Evolutionary conservation across 2,113 vertebrate genomes (phyloP), one percentile per base, ranked within the genome.

Genomic region (Oxyura jamaicensis): DNA sequence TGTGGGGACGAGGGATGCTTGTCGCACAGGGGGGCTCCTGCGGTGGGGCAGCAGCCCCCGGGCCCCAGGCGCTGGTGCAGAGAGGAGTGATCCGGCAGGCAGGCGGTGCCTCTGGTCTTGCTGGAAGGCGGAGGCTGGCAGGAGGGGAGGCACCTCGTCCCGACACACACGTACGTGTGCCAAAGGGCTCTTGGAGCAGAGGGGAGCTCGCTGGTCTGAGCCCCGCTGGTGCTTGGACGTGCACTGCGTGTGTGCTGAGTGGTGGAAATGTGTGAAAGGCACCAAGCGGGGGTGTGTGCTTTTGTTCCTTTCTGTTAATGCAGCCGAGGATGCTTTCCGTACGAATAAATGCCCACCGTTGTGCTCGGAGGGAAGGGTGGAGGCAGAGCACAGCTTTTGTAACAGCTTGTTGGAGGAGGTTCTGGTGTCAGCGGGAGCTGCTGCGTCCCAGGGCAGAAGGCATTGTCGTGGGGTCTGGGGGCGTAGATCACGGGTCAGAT

Each of bases 241-340:
- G n/a, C 85, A 14, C 59, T 59, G 6, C 52, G 90, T 39, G 4
- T 75, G 93, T 73, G 44, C 46, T 62, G 85, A 94, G 72, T 44
- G 8, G 72, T 80, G 86, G 90, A 95, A 97, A 97, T 95, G 86
- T 77, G 55, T 79, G 78, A 88, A 85, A 92, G 78, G 90, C 91
- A 90, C 94, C 67, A 73, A 46, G 82, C 5, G 31, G 28, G 77
- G 23, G 53, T 42, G 76, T 91, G 88, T 90, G 82, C 41, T 93
- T 94, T 88, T 91, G 36, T 88, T 94, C 20, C 39, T 86, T 86
- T 77, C 42, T 33, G 2, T 78, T 77, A 26, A 80, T 0, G 2
- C 63, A 76, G 66, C 0, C 15, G 95, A 90, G 48, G 68, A 92
- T 92, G 83, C 29, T 83, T 81, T 95, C 50, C 83, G 26, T 83